Conservation (phyloP, 1,140 invertebrate genomes). For the Drosophila bocqueti region DNA sequence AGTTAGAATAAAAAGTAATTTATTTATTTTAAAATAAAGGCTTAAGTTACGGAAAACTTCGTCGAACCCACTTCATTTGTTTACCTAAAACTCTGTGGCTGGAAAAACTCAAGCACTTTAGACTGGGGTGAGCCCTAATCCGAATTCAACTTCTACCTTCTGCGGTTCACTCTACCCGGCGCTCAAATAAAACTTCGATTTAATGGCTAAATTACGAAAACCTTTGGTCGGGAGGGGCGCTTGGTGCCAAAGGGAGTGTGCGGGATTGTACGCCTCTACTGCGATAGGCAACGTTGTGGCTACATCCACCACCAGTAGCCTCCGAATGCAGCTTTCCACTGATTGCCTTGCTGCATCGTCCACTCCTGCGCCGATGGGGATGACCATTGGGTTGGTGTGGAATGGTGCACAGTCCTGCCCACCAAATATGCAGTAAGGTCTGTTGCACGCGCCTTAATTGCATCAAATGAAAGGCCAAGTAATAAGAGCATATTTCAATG, state of each 20-base stretch:
- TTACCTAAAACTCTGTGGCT: neutral
- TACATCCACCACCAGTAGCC: conserved; percentile 16
- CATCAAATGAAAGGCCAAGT: conserved; percentile 57
- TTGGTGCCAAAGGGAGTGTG: conserved; percentile 1
- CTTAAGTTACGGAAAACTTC: neutral
- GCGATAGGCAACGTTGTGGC: conserved; percentile 63
- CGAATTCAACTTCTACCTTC: neutral
- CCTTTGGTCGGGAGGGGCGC: neutral
- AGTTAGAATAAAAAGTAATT: too few species aligned
- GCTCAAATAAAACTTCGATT: conserved; percentile 68
- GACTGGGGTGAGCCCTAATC: conserved; percentile 19
- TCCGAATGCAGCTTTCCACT: conserved; percentile 25
- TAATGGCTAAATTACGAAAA: conserved; percentile 76
- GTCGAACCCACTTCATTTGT: neutral
- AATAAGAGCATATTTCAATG: conserved; percentile 25
- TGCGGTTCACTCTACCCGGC: neutral
- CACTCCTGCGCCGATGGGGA: conserved; percentile 6
- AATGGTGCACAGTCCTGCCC: conserved; percentile 17
- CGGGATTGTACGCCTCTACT: conserved; percentile 47
- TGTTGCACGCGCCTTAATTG: conserved; percentile 53
- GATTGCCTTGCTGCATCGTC: conserved; percentile 49
- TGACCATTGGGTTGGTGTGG: neutral
- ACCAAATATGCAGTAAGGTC: conserved; percentile 24
- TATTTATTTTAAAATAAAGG: too few species aligned
- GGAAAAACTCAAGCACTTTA: neutral